Percentiles rank a stretch among this genome's conserved stretches.
phyloP scores from a whole-genome alignment of 2,888 invertebrate genomes.

The Balanococcus diminutus region DNA sequence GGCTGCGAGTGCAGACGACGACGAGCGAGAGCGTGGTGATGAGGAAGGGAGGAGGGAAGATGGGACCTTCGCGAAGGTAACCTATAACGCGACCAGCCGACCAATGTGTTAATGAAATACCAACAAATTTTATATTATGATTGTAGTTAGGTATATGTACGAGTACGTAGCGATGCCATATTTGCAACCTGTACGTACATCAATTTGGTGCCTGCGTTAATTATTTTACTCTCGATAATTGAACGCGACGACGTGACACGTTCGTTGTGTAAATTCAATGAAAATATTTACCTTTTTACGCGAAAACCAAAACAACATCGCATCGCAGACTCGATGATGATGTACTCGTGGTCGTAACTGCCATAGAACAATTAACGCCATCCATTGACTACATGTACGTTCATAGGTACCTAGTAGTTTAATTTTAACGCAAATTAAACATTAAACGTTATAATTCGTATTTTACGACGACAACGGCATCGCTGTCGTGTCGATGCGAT shows the following conservation, averaged over 20 bases:
- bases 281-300: neutral
- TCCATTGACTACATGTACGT: too few species aligned
- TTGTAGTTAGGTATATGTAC: neutral
- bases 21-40: too few species aligned
- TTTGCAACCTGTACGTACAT: neutral
- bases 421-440: too few species aligned
- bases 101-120: slow-evolving; percentile 6
- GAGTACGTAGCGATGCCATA: neutral
- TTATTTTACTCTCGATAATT: neutral
- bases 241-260: neutral
- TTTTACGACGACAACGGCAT: too few species aligned
- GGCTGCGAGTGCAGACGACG: neutral
- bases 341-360: too few species aligned
- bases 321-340: too few species aligned
- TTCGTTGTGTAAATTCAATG: neutral
- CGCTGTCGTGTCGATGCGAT: too few species aligned
- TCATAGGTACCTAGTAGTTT: too few species aligned
- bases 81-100: neutral
- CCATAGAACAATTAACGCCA: too few species aligned
- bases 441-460: too few species aligned
- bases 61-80: slow-evolving; percentile 7
- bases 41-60: neutral
- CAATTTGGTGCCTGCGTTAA: neutral
- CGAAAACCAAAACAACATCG: neutral
- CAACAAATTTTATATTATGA: neutral